Conservation (phyloP, 2,888 invertebrate genomes). For the Clivina fossor region DNA sequence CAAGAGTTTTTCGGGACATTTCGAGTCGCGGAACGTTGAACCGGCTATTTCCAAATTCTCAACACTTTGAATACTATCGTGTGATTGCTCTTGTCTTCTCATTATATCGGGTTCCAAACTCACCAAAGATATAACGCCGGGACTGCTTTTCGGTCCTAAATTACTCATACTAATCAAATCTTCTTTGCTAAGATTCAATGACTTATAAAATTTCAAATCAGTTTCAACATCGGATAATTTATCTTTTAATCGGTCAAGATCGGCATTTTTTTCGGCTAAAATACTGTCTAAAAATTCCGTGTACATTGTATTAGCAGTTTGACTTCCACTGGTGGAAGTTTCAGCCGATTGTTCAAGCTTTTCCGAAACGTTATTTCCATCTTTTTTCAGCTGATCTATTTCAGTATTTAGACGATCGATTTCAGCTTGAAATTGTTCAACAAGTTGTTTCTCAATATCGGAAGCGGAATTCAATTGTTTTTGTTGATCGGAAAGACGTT, state of each 20-base stretch:
- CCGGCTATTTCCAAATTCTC: constrained; percentile 48
- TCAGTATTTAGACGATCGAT: constrained; percentile 52
- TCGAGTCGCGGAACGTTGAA: constrained; percentile 15
- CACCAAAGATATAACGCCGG: constrained; percentile 65
- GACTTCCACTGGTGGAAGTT: background rate
- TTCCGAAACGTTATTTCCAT: constrained; percentile 55
- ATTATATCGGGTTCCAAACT: constrained; percentile 68
- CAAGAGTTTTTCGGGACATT: constrained; percentile 24
- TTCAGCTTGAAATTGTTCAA: constrained; percentile 58
- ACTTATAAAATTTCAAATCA: constrained; percentile 57
- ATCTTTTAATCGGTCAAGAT: constrained; percentile 64
- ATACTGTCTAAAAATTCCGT: constrained; percentile 60
- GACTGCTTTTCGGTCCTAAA: constrained; percentile 64
- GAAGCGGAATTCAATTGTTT: constrained; percentile 45
- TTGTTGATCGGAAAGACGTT: constrained; percentile 61
- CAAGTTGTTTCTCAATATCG: constrained; percentile 52
- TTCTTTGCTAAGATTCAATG: constrained; percentile 62
- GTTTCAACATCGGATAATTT: constrained; percentile 59
- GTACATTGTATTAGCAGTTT: background rate
- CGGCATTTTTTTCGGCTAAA: constrained; percentile 69
- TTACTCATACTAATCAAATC: constrained; percentile 55
- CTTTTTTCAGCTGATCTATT: constrained; percentile 53
- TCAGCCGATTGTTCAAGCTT: constrained; percentile 41
- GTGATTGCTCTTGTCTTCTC: constrained; percentile 41
- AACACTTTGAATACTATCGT: constrained; percentile 39